Base-by-base conservation (phyloP, 2,797 vertebrate species). In the Platalea minor region DNA sequence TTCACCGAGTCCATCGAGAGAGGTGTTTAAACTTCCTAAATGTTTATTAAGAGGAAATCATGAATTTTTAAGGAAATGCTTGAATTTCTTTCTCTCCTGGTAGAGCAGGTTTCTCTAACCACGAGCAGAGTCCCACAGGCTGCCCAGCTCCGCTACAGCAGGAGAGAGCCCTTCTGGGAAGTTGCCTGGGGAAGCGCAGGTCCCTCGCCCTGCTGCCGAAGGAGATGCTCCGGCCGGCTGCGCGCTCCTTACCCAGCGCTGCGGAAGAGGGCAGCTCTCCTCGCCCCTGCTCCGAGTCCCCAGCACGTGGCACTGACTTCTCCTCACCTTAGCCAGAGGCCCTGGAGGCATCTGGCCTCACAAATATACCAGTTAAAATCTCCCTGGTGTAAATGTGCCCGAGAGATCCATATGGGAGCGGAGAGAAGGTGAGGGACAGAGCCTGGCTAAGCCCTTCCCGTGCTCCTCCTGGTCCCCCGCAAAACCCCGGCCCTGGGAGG, bases 241-340 rank as follows among this genome's bases (percentile, higher is more conserved):
- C 59, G 3, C 4, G 13, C 9, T 39, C 46, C 51, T 24, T 33
- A 5, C 37, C 24, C 19, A 11, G 63, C 63, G 7, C 57, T 13
- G 45, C 35, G 14, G 41, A 25, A 46, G 18, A 18, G 20, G 35
- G 10, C 56, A 57, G 50, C 65, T 73, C 65, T 48, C 14, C 60
- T 54, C 21, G 19, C 7, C 37, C 56, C 9, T 9, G 1, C 39
- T 17, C 35, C 3, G 2, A 0, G 29, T 7, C 75, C 39, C 19
- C 64, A 41, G 69, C n/a, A 26, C 50, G 18, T 0, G 23, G 61
- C 56, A 53, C 19, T 19, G 67, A 23, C 79, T 21, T n/a, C 53
- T 67, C 67, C 24, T 53, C 46, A 16, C 33, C 68, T 39, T 11
- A 13, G 11, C 35, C 53, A 37, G 37, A 46, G 24, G 10, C 33